A percentile compares a stretch with the other conserved stretches of the same genome.
Evolutionary conservation across 2,113 vertebrate species (phyloP).

Genomic region (Tachycineta bicolor): DNA sequence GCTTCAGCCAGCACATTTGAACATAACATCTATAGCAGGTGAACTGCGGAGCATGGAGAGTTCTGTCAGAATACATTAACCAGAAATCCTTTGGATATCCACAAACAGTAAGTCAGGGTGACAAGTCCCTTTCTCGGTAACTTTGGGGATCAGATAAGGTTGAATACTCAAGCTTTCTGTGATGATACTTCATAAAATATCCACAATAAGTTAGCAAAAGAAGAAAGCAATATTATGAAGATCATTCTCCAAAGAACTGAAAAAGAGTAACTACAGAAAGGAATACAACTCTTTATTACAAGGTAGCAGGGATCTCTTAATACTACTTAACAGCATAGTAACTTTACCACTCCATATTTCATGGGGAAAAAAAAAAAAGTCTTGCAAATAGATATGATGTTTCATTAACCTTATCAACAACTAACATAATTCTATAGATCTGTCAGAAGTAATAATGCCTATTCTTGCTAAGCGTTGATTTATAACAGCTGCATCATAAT

Average conservation of each 20-base stretch:
- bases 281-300: background rate
- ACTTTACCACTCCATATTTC: background rate
- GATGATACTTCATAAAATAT: background rate
- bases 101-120: conserved; percentile 3
- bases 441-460: background rate
- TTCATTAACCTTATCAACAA: background rate
- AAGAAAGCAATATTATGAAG: background rate
- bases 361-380: background rate
- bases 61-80: conserved; percentile 9
- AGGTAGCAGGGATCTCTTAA: background rate
- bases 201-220: background rate
- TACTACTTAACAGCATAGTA: background rate
- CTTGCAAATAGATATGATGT: background rate
- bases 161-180: background rate
- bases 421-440: background rate
- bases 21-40: background rate
- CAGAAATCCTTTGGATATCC: background rate
- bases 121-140: conserved; percentile 6
- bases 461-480: background rate
- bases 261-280: background rate
- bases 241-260: background rate
- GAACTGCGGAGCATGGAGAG: background rate
- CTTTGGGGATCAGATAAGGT: background rate
- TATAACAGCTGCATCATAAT: background rate
- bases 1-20: background rate